These are phyloP conservation scores for Ormyrus thymus DNA, from an alignment of 2,888 invertebrate genomes.

Conservation along the genomic window DNA sequence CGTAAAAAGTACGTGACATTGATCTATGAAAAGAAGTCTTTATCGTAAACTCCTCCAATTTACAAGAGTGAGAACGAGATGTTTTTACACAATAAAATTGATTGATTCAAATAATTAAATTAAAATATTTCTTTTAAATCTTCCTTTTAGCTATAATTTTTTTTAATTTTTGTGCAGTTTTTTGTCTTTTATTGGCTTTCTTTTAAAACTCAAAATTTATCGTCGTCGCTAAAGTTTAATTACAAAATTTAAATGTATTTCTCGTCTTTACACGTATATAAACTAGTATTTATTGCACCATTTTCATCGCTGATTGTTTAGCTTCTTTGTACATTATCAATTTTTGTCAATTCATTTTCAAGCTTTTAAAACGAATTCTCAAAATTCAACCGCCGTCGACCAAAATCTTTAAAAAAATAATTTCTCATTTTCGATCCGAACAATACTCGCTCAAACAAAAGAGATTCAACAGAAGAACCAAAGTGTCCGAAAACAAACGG, in stretches of 20 bases:
- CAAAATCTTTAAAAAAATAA: not conserved
- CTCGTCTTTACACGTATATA: not conserved
- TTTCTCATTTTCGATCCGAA: not conserved
- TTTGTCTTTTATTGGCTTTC: not conserved
- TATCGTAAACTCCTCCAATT: constrained; percentile 42
- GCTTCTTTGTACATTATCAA: constrained; percentile 31
- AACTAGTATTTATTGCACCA: not conserved
- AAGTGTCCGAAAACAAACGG: constrained; percentile 2
- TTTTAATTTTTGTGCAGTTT: not conserved
- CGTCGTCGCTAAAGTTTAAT: not conserved
- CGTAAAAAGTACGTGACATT: constrained; percentile 38
- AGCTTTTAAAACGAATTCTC: not conserved
- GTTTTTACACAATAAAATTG: constrained; percentile 15
- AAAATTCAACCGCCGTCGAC: not conserved
- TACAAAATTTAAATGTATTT: too few species aligned
- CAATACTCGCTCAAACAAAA: not conserved
- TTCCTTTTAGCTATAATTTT: not conserved
- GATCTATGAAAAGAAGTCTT: constrained; percentile 49
- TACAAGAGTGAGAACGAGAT: constrained; percentile 24
- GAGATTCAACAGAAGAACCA: not conserved
- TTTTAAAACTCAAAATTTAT: not conserved
- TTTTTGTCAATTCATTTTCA: not conserved
- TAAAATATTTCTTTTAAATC: not conserved
- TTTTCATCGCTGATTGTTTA: constrained; percentile 20
- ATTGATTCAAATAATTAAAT: constrained; percentile 5